Evolutionary conservation across 2,113 vertebrate genomes (phyloP).

Genomic region (Sorex fumeus): DNA sequence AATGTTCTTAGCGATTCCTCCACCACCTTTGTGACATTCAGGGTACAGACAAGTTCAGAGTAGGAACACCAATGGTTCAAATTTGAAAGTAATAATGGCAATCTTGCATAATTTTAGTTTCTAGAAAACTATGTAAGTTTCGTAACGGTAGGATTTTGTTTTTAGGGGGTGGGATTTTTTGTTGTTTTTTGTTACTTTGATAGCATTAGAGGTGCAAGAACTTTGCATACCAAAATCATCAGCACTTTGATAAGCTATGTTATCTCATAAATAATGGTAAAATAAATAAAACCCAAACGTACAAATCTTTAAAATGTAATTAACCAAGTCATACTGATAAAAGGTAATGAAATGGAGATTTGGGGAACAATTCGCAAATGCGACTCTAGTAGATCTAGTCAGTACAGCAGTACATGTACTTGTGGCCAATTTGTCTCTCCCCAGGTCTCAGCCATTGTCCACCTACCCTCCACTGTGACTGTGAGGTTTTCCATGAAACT

Average conservation of each 20-base stretch:
- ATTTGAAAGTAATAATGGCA: not conserved
- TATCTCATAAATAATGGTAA: too few species aligned
- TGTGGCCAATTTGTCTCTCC: not conserved
- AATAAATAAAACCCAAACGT: conserved; percentile 2
- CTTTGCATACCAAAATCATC: too few species aligned
- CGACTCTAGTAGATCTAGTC: not conserved
- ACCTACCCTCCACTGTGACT: fast-evolving
- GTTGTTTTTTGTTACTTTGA: too few species aligned
- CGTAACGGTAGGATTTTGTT: not conserved
- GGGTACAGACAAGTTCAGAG: not conserved
- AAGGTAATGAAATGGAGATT: not conserved
- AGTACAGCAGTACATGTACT: too few species aligned
- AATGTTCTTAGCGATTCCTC: not conserved
- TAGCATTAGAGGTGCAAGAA: too few species aligned
- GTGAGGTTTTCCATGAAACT: not conserved
- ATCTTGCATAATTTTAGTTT: not conserved
- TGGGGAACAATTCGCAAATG: not conserved
- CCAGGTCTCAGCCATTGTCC: not conserved
- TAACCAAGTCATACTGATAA: not conserved
- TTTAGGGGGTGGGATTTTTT: too few species aligned
- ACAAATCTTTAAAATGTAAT: not conserved
- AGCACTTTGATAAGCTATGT: too few species aligned
- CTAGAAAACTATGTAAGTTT: not conserved
- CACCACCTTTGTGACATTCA: not conserved
- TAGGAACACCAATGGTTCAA: not conserved